Percentiles rank a stretch among this genome's conserved stretches.
These are phyloP conservation scores for Rhagoletis zephyria DNA, from an alignment of 1,140 invertebrate genomes.

Conservation along the genomic window DNA sequence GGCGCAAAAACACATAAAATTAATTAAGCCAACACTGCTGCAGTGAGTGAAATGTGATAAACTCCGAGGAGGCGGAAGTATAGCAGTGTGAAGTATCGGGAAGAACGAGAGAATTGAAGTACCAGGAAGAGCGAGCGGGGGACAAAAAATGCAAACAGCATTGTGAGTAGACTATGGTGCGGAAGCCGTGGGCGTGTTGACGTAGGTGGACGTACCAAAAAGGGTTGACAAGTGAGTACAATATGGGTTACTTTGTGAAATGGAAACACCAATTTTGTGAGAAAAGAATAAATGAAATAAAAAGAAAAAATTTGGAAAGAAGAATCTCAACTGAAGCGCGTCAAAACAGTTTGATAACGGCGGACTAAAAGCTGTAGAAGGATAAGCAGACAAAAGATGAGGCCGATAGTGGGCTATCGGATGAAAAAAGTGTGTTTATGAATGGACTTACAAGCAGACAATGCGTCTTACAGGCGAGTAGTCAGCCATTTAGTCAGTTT, in stretches of 20 bases:
- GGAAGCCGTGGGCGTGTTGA: neutral
- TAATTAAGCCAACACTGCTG: slow-evolving; percentile 12
- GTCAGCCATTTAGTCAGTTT: no score
- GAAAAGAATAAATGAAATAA: slow-evolving; percentile 10
- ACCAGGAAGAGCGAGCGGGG: neutral
- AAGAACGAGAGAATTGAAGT: no score
- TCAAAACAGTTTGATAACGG: neutral
- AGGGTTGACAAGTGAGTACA: neutral
- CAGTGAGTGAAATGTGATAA: neutral
- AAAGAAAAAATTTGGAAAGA: neutral
- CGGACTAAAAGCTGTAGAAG: neutral
- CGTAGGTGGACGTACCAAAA: slow-evolving; percentile 1
- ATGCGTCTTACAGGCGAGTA: no score
- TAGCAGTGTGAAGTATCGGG: no score
- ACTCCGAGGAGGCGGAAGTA: neutral
- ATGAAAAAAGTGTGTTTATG: no score
- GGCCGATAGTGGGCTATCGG: neutral
- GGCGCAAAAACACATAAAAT: slow-evolving; percentile 25
- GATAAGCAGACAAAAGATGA: slow-evolving; percentile 8
- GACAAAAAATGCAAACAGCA: neutral
- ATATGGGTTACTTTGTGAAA: neutral
- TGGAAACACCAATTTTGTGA: neutral
- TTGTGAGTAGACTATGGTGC: neutral
- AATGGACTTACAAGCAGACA: no score
- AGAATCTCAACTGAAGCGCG: neutral